Evolutionary conservation across 1,140 invertebrate genomes (phyloP).

Genomic region (Batillaria attramentaria): DNA sequence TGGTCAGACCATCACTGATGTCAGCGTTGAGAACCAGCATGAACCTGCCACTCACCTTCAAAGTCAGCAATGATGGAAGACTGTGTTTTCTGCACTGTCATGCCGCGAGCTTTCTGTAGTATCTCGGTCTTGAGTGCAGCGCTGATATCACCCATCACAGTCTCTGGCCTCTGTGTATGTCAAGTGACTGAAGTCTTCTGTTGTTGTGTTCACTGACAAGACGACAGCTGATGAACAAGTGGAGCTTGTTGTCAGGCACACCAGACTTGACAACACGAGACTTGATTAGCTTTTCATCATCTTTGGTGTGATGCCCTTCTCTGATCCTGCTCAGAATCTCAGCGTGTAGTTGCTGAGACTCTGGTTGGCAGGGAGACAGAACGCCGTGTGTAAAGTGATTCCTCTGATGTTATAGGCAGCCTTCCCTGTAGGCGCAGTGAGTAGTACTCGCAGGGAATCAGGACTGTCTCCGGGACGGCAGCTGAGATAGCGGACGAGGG

Average conservation of each 20-base stretch:
- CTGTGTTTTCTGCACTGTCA: not conserved
- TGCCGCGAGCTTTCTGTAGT: not conserved
- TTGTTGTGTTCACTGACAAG: not conserved
- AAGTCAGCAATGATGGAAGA: not conserved
- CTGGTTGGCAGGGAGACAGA: not conserved
- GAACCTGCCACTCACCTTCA: not conserved
- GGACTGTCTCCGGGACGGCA: not conserved
- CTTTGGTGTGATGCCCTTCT: slow-evolving; percentile 34
- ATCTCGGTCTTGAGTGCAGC: slow-evolving; percentile 27
- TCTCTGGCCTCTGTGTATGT: not conserved
- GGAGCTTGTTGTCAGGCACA: not conserved
- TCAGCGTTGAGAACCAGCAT: slow-evolving; percentile 7
- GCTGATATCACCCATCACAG: not conserved
- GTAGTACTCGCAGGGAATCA: not conserved
- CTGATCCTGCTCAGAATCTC: slow-evolving; percentile 39
- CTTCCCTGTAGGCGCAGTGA: not conserved
- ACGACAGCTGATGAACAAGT: not conserved
- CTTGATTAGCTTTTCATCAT: not conserved
- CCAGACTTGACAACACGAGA: not conserved
- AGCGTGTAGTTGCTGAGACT: slow-evolving; percentile 3
- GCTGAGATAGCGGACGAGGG: not conserved
- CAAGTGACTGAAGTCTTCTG: not conserved
- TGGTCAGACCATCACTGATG: no score
- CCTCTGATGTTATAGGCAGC: not conserved
- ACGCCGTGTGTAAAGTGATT: no score